phyloP scores from a whole-genome alignment of 2,888 invertebrate genomes.

The Xylota sylvarum region DNA sequence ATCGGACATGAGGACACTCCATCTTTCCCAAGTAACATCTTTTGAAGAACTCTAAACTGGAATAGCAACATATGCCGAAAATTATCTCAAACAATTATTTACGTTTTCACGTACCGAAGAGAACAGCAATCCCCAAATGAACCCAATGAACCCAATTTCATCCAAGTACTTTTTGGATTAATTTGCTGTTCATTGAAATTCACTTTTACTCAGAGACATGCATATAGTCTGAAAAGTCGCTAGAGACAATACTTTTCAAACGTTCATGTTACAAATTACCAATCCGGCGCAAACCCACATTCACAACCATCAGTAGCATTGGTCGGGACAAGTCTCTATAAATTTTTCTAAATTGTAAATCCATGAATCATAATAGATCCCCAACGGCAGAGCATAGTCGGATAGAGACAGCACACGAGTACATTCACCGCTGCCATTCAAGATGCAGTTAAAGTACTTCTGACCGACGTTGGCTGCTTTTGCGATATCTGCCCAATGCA shows the following conservation, averaged over 20 bases:
- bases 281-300: neutral
- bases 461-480: neutral
- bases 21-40: no score
- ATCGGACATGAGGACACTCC: no score
- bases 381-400: neutral
- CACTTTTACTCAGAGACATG: neutral
- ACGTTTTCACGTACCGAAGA: no score
- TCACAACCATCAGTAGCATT: slow-evolving; percentile 5
- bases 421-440: slow-evolving; percentile 1
- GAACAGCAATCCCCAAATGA: no score
- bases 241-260: neutral
- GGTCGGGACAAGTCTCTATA: slow-evolving; percentile 9
- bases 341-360: slow-evolving; percentile 18
- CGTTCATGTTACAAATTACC: slow-evolving; percentile 1
- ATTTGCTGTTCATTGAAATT: neutral
- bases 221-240: neutral
- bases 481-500: slow-evolving; percentile 1
- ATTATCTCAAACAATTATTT: no score
- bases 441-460: neutral
- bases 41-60: no score
- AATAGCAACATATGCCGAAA: no score
- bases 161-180: neutral
- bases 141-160: no score
- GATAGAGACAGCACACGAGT: neutral
- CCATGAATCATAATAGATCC: slow-evolving; percentile 13